A percentile compares a stretch with the other conserved stretches of the same genome.
These are phyloP conservation scores for Nestor notabilis DNA, from an alignment of 2,113 vertebrate species.

Conservation along the genomic window DNA sequence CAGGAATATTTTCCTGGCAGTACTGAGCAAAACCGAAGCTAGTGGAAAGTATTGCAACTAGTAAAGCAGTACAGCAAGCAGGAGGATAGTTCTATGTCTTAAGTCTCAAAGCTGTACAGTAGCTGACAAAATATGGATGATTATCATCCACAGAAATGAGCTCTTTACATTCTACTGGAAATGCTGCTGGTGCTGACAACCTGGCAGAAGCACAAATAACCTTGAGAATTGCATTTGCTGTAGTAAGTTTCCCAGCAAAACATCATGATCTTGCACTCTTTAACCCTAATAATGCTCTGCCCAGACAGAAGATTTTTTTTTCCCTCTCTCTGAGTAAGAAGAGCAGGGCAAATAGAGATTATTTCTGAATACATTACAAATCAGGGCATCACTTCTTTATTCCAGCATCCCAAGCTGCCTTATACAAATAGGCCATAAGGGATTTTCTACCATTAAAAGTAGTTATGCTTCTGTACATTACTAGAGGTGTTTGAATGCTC, in stretches of 20 bases:
- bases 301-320: not conserved
- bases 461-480: not conserved
- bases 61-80: not conserved
- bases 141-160: not conserved
- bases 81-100: not conserved
- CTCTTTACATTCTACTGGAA: not conserved
- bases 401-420: not conserved
- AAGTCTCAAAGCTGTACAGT: not conserved
- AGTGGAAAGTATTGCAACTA: slow-evolving; percentile 10
- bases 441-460: not conserved
- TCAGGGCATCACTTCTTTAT: not conserved
- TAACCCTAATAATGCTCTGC: not conserved
- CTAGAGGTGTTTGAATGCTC: not conserved
- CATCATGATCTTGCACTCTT: not conserved
- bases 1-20: slow-evolving; percentile 13
- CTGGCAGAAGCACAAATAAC: not conserved
- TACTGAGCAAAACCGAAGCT: not conserved
- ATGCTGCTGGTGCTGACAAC: not conserved
- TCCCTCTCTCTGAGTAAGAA: not conserved
- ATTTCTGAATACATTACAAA: not conserved
- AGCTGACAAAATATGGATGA: not conserved
- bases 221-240: not conserved
- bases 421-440: not conserved
- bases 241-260: not conserved
- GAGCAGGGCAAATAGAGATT: not conserved